A percentile compares a stretch with the other conserved stretches of the same genome.
phyloP scores from a whole-genome alignment of 2,888 invertebrate genomes.

The Dasysyrphus tricinctus region DNA sequence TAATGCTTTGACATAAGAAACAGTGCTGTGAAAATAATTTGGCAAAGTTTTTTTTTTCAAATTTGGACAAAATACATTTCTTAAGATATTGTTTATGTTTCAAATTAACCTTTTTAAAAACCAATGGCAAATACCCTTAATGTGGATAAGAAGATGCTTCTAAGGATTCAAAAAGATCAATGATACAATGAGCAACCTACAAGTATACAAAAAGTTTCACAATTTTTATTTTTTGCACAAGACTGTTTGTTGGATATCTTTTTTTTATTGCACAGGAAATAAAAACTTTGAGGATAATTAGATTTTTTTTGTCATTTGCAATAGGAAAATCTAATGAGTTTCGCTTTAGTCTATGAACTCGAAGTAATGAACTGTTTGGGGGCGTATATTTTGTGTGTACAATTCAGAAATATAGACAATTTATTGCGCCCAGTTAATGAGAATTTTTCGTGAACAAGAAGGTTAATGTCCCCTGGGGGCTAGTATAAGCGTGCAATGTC shows the following conservation, averaged over 20 bases:
- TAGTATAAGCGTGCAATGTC: not conserved
- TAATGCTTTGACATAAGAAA: not conserved
- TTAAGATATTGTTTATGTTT: too few species aligned
- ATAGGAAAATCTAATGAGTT: constrained; percentile 49
- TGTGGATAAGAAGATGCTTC: too few species aligned
- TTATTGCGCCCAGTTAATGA: constrained; percentile 35
- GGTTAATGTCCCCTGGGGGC: constrained; percentile 5
- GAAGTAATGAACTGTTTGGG: constrained; percentile 28
- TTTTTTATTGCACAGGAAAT: not conserved
- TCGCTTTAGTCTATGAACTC: constrained; percentile 1
- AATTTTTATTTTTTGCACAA: not conserved
- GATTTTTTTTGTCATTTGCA: constrained; percentile 32
- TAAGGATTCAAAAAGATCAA: too few species aligned
- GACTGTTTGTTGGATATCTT: not conserved
- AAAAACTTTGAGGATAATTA: constrained; percentile 43
- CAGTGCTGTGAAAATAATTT: not conserved
- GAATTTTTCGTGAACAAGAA: constrained; percentile 31
- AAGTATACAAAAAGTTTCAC: not conserved
- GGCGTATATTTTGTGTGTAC: constrained; percentile 16
- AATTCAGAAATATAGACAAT: not conserved
- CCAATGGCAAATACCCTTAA: too few species aligned
- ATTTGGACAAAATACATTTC: not conserved
- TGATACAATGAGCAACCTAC: too few species aligned
- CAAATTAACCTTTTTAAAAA: too few species aligned
- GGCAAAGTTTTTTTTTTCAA: not conserved